Conservation (phyloP, 2,797 vertebrate species). For the Malurus splendens region DNA sequence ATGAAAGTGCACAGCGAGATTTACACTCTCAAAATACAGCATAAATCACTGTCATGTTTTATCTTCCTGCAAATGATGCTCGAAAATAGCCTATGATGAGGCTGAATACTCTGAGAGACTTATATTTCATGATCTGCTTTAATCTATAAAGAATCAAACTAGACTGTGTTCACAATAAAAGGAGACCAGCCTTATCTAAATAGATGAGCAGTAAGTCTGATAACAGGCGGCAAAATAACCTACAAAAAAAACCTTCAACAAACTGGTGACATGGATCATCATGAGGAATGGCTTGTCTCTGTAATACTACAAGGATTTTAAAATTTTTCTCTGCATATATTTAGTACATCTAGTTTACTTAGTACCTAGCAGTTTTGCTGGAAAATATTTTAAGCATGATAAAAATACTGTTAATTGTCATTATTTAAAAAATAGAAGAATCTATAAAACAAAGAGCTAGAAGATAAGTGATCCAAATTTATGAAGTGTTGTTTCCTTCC, state of each 20-base stretch:
- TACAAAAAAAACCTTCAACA: slow-evolving; percentile 49
- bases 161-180: slow-evolving; percentile 30
- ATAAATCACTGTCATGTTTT: slow-evolving; percentile 52
- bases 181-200: slow-evolving; percentile 36
- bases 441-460: background rate
- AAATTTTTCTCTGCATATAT: background rate
- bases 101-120: slow-evolving; percentile 22
- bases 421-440: background rate
- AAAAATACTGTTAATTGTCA: background rate
- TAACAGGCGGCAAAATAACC: slow-evolving; percentile 19
- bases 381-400: background rate
- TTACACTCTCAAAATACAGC: slow-evolving; percentile 27
- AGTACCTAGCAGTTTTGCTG: background rate
- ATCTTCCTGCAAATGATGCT: slow-evolving; percentile 34
- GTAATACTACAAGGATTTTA: background rate
- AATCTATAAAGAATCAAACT: slow-evolving; percentile 46
- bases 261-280: slow-evolving; percentile 6
- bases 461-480: background rate
- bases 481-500: background rate
- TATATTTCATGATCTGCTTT: slow-evolving; percentile 34
- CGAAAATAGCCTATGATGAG: background rate
- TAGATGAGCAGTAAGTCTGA: background rate
- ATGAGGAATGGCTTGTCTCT: slow-evolving; percentile 24
- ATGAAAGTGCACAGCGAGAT: background rate
- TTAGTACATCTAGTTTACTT: background rate